Base-by-base conservation (phyloP, 2,797 vertebrate species). In the Huso huso region DNA sequence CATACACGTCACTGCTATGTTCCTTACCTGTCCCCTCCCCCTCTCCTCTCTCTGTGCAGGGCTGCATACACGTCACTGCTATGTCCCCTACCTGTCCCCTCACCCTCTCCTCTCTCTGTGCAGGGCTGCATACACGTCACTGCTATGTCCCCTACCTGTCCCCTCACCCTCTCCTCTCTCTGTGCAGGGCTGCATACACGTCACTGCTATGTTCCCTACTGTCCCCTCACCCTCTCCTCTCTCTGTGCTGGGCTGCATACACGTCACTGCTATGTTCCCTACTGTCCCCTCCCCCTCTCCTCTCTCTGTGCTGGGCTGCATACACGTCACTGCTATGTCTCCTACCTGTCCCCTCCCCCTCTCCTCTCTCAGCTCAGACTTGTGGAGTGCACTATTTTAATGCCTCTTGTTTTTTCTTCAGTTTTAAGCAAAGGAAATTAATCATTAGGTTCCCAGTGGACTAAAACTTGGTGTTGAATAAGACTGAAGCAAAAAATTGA, bases 101-200 rank as follows among this genome's bases (percentile, higher is more conserved):
- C 49, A 0, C 0, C 4, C 0, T 53, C 8, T 10, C 9, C 4
- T 4, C 0, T 0, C 1, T 0, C 0, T 37, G 23, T 37, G 23
- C 23, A 37, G 23, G 23, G 23, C 23, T 37, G 23, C 23, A 37
- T 37, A 37, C 23, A 37, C 23, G 23, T 48, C 6, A 8, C 60
- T 12, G 10, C 23, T 37, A 37, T 4, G 4, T 4, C 23, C 2
- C 23, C 23, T 37, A 37, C 23, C 23, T 49, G 50, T 61, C 23
- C 11, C 51, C 50, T 62, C 49, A 0, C 0, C 4, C 0, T 53
- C 8, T 10, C 9, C 4, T 4, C 0, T 0, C 1, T 0, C 0
- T 37, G 23, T 37, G 23, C 23, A 37, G 23, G 23, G 23, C 23
- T 37, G 23, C 23, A 37, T 37, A 37, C 23, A 37, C 23, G 23